Evolutionary conservation across 2,797 vertebrate genomes (phyloP), one percentile per base, ranked within the genome.

Genomic region (Hemibagrus guttatus): DNA sequence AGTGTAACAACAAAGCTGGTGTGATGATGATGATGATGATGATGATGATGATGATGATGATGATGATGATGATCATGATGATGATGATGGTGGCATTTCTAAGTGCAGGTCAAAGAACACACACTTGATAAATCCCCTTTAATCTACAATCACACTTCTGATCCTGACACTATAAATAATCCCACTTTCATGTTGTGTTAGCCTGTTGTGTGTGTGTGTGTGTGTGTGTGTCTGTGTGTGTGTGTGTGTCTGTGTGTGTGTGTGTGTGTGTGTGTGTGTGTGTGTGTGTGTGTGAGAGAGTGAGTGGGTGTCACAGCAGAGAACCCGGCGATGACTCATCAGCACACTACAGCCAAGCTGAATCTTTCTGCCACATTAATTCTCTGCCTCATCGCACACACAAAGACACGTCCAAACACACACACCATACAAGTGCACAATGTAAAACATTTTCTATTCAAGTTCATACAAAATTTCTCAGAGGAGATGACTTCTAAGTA

Each of bases 321-420:
- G 88, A 89, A 83, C 85, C 86, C 59, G 56, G 76, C 39, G 74
- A 89, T 90, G 90, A 90, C 85, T 90, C 90, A 90, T 88, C 84
- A 68, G 19, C 52, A 3, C 84, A 68, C 84, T 79, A 71, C 86
- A 79, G 80, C 69, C 89, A 87, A 46, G 74, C 71, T 56, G 72
- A 80, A 81, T 85, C 85, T 87, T 87, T 89, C 89, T 84, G 86
- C 87, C 86, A 89, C 90, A 88, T 86, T 90, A 85, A 83, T 68
- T 89, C 83, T 26, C 61, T 83, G 71, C 21, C 80, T 84, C 54
- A 64, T 71, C 26, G 69, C 28, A 49, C 85, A 86, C 78, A 85
- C 85, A 63, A 8, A 75, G 16, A 86, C 84, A 89, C 74, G 26
- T 54, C 79, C 75, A 52, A 68, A 58, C 16, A 54, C 81, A 39